Base-by-base conservation (phyloP, 2,113 vertebrate genomes). In the Bufo gargarizans region DNA sequence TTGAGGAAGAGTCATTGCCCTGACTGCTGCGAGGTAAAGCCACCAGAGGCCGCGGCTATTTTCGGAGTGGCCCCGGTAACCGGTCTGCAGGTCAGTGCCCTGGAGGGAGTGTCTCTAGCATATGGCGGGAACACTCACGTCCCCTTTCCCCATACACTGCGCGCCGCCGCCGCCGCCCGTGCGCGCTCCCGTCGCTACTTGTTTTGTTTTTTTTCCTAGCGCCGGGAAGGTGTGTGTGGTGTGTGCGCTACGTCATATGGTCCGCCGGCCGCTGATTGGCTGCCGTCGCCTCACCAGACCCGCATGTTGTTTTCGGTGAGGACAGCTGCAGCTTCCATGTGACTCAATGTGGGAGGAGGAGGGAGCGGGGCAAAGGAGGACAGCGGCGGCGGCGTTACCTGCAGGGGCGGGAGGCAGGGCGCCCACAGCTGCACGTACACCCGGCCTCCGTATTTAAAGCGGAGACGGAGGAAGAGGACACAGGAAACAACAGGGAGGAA, bases 231-330 rank as follows among this genome's bases (percentile, higher is more conserved):
- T 33, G 94, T 93, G 92, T 93, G 96, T 95, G 96, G 94, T 92
- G 95, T 93, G 96, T 94, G 92, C 84, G 81, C 12, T 11, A 96
- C 97, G 97, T 97, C 97, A 97, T 95, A 96, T 97, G 94, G 94
- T 92, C 94, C 94, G 96, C 96, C 95, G 89, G 87, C 56, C 92
- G 93, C 89, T 91, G 91, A 98, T 98, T 98, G 97, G 97, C 93
- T 91, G 92, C 89, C 2, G 88, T 85, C 65, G 89, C 90, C 97
- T 98, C 97, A 99, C 97, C 97, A 95, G 97, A 98, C 96, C 92
- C 93, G 93, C 92, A 93, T 94, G 95, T 93, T 94, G 92, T 92
- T 86, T 49, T 84, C 50, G 72, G 88, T 78, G 82, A 11, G 59
- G 82, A 76, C 82, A 50, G 86, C 71, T 65, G 80, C 53, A 50